Evolutionary conservation across 2,888 invertebrate genomes (phyloP), one percentile per base, ranked within the genome.

Genomic region (Maniola hyperantus): DNA sequence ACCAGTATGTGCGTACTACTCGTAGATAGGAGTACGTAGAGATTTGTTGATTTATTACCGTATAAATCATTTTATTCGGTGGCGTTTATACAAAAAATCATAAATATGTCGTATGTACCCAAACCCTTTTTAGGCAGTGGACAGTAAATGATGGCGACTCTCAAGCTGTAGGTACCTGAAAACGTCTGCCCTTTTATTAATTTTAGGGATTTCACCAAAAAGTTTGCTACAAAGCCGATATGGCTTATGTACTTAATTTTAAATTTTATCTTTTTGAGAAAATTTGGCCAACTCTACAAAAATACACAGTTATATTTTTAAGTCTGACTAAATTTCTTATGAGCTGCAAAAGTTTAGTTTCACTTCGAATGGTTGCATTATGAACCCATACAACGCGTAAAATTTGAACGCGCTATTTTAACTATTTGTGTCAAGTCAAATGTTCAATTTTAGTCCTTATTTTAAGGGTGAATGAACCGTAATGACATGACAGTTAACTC

Each of bases 1-100:
- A 15, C 6, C n/a, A 5, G 15, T 46, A 18, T 8, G 18, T 18
- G n/a, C n/a, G 6, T 15, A 48, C 48, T 15, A 46, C 51, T 26
- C 11, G 51, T 51, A 53, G 54, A 54, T 51, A 51, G 26, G 50
- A 11, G 11, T 26, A 42, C 42, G 57, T 34, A 26, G 20, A 57
- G 57, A 42, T 57, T 48, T 18, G 7, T 42, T 57, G 57, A 57
- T 57, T 57, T 57, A 57, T 18, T 42, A 42, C 39, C 57, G 4
- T 57, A 57, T 39, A 57, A 42, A 57, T 57, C 57, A 57, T 57
- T 57, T 57, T 42, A 39, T 57, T 42, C 57, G 20, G 20, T 57
- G 57, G 42, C 57, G 42, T 57, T 42, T 42, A 15, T 44, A 6
- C 33, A 58, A 58, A 59, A 48, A 34, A 59, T 18, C 58, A 44